A percentile compares a stretch with the other conserved stretches of the same genome.
Conservation (phyloP, 2,797 vertebrate genomes). For the Ctenopoma multispine region DNA sequence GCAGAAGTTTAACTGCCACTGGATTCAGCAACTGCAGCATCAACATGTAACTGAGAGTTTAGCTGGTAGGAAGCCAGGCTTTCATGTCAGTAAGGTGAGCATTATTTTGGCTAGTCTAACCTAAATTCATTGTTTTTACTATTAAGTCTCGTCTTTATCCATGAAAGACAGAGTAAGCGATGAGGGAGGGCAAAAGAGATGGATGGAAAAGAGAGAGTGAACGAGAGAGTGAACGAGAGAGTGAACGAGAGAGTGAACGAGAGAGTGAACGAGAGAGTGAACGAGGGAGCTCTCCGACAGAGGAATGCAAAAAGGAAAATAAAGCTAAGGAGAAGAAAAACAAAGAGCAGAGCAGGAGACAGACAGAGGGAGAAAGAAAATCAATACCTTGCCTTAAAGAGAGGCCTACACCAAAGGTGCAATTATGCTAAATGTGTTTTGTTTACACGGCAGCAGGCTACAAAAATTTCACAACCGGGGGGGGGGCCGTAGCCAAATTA, state of each 20-base stretch:
- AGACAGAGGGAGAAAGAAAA: slow-evolving; percentile 74
- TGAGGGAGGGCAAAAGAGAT: slow-evolving; percentile 21
- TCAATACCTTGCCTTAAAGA: slow-evolving; percentile 82
- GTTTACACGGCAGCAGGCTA: slow-evolving; percentile 73
- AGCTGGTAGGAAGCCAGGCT: slow-evolving; percentile 34
- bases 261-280: slow-evolving; percentile 4
- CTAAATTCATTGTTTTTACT: slow-evolving; percentile 70
- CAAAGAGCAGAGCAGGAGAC: slow-evolving; percentile 64
- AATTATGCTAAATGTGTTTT: slow-evolving; percentile 85
- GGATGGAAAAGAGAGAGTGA: slow-evolving; percentile 16
- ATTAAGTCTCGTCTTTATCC: slow-evolving; percentile 74
- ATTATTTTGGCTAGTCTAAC: slow-evolving; percentile 73
- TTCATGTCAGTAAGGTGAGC: slow-evolving; percentile 66
- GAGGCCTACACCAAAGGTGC: slow-evolving; percentile 81
- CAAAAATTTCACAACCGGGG: slow-evolving; percentile 67
- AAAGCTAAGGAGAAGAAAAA: slow-evolving; percentile 77
- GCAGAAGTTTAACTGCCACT: slow-evolving; percentile 5
- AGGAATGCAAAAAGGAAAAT: slow-evolving; percentile 79
- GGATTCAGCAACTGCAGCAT: slow-evolving; percentile 33
- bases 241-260: no score
- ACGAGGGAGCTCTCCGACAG: slow-evolving; percentile 38
- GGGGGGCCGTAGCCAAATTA: slow-evolving; percentile 67
- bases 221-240: no score
- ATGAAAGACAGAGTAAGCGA: slow-evolving; percentile 51
- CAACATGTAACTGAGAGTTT: slow-evolving; percentile 33